Conservation (phyloP, 2,888 invertebrate genomes). For the Yponomeuta malinellus region DNA sequence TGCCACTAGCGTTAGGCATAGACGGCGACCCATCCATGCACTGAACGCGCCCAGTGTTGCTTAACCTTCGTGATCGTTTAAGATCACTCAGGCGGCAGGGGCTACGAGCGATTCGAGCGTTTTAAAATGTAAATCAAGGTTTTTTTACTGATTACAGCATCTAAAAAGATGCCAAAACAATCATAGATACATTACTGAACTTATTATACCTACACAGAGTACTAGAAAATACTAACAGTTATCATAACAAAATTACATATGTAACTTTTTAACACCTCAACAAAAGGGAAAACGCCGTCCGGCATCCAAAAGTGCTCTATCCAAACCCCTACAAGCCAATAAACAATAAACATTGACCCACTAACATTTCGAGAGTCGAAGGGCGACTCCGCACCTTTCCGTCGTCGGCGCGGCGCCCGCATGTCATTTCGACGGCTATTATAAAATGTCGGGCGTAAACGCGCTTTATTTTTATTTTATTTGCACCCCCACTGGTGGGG, state of each 20-base stretch:
- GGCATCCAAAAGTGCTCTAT: slow-evolving; percentile 11
- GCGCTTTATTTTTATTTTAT: slow-evolving; percentile 74
- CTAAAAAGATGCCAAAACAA: no score
- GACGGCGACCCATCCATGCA: no score
- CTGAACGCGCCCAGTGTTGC: no score
- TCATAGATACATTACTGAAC: no score
- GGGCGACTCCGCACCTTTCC: slow-evolving; percentile 27
- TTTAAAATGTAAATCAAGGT: no score
- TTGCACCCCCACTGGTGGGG: slow-evolving; percentile 38
- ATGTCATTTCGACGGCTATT: slow-evolving; percentile 71
- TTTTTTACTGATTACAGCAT: no score
- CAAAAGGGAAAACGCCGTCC: background rate
- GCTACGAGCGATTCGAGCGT: no score
- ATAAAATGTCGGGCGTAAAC: slow-evolving; percentile 73
- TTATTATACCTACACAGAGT: no score
- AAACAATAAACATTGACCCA: slow-evolving; percentile 18
- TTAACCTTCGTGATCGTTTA: no score
- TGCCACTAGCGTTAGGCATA: no score
- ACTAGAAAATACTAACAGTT: no score
- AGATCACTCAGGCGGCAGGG: no score
- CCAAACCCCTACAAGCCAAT: slow-evolving; percentile 10
- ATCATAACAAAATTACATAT: background rate
- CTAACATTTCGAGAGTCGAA: slow-evolving; percentile 16
- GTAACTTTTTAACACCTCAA: background rate
- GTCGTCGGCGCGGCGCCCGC: slow-evolving; percentile 59